Evolutionary conservation across 1,140 invertebrate species (phyloP), one percentile per base, ranked within the genome.

Genomic region (Lepidurus couesii): DNA sequence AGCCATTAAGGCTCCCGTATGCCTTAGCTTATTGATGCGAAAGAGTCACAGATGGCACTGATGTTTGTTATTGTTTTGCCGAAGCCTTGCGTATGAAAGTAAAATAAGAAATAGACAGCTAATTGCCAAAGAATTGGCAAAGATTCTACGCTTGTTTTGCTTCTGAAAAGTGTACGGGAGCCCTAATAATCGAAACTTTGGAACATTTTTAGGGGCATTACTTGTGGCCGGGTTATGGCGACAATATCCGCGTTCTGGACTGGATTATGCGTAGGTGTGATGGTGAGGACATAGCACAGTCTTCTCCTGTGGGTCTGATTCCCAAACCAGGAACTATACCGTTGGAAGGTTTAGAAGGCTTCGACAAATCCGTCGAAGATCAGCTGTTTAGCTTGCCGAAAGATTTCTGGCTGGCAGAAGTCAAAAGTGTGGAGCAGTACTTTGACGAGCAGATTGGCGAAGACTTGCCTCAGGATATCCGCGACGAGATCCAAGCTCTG

Each of bases 371-470:
- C 7, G 86, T 96, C 83, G 86, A 92, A 84, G 85, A 95, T 1
- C 89, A 94, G 82, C 85, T 99, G 1, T 98, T 99, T 85, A 88
- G 88, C 80, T 84, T 99, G 53, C 93, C 95, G 0, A 93, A 92
- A 83, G 90, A 94, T 2, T 99, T 99, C 86, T 99, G 97, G 97
- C 83, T 89, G 42, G 88, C 95, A 81, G 98, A 99, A 87, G 92
- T 90, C 6, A 83, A 85, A 42, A 86, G 87, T 76, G 85, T 90
- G 53, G 81, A 84, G 47, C 87, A 88, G 81, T 90, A 90, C 83
- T 88, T 91, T 81, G 85, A 88, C 26, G 86, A 88, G 78, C 89
- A 91, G 82, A 86, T 91, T 24, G 85, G 85, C 44, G 80, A 81
- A 16, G 90, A 90, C 82, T 82, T 89, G 10, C 89, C 89, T 0